Conservation (phyloP, 2,888 invertebrate species). For the Polylopha cassiicola region DNA sequence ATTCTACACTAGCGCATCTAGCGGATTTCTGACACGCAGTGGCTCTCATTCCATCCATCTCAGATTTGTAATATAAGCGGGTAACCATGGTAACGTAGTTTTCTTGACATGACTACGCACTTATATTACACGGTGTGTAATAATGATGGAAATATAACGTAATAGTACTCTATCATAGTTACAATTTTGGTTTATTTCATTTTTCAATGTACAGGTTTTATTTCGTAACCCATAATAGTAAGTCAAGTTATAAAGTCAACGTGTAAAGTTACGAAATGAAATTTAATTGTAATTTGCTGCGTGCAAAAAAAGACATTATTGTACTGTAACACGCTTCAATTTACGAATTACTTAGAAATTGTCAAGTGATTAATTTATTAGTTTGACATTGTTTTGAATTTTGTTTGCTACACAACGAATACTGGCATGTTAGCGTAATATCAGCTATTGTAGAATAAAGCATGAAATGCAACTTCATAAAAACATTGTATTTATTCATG, state of each 20-base stretch:
- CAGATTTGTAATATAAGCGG: too few species aligned
- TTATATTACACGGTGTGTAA: too few species aligned
- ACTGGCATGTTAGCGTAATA: constrained; percentile 14
- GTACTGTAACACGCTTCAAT: constrained; percentile 2
- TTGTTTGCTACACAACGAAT: constrained; percentile 5
- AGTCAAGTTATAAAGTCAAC: too few species aligned
- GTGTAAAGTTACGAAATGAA: too few species aligned
- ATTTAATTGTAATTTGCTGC: constrained; percentile 1
- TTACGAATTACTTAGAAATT: constrained; percentile 2
- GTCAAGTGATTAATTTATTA: constrained; percentile 9
- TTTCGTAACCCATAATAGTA: too few species aligned
- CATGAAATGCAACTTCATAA: constrained; percentile 7
- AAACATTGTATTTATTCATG: neutral
- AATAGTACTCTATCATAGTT: too few species aligned
- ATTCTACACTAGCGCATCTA: too few species aligned
- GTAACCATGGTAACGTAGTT: too few species aligned
- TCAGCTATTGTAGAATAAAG: constrained; percentile 3
- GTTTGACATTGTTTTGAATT: constrained; percentile 9
- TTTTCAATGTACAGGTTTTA: constrained; percentile 6
- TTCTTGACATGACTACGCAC: too few species aligned
- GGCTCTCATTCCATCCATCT: too few species aligned
- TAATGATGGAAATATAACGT: too few species aligned
- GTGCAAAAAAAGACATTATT: constrained; percentile 1
- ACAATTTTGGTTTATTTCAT: constrained; percentile 4
- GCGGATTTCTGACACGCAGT: too few species aligned